These are phyloP conservation scores for Lucifuga dentata DNA, from an alignment of 2,113 vertebrate genomes.

Conservation along the genomic window DNA sequence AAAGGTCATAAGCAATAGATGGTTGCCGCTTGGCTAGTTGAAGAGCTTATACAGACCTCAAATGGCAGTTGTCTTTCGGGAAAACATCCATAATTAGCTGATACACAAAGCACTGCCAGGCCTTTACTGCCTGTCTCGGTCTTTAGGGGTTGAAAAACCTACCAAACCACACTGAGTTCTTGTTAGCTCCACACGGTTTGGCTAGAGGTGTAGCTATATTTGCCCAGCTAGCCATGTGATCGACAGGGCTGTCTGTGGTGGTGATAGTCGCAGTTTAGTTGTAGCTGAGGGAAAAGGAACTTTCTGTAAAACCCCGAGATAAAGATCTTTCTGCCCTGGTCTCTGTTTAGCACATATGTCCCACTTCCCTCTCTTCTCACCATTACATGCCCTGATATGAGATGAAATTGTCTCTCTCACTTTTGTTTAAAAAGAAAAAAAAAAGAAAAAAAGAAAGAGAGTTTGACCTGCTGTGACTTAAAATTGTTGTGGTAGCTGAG, in stretches of 20 bases:
- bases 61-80: slow-evolving; percentile 35
- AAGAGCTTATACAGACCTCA: slow-evolving; percentile 23
- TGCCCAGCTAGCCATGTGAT: slow-evolving; percentile 33
- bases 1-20: slow-evolving; percentile 9
- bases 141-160: slow-evolving; percentile 39
- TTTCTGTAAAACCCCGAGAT: slow-evolving; percentile 58
- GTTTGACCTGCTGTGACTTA: slow-evolving; percentile 3
- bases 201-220: slow-evolving; percentile 62
- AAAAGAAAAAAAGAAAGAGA: slow-evolving; percentile 18
- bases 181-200: slow-evolving; percentile 13
- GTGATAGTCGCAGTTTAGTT: slow-evolving; percentile 38
- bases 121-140: slow-evolving; percentile 43
- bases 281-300: slow-evolving; percentile 55
- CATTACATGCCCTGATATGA: slow-evolving; percentile 30
- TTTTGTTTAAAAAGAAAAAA: slow-evolving; percentile 24
- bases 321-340: slow-evolving; percentile 58
- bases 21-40: slow-evolving; percentile 3
- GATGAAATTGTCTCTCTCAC: slow-evolving; percentile 35
- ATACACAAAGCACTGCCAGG: slow-evolving; percentile 5
- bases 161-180: slow-evolving; percentile 57
- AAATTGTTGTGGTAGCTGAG: slow-evolving; percentile 6
- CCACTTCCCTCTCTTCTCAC: slow-evolving; percentile 60
- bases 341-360: slow-evolving; percentile 43
- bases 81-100: slow-evolving; percentile 55
- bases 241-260: slow-evolving; percentile 10